Conservation (phyloP, 2,113 vertebrate species). For the Apeltes quadracus region DNA sequence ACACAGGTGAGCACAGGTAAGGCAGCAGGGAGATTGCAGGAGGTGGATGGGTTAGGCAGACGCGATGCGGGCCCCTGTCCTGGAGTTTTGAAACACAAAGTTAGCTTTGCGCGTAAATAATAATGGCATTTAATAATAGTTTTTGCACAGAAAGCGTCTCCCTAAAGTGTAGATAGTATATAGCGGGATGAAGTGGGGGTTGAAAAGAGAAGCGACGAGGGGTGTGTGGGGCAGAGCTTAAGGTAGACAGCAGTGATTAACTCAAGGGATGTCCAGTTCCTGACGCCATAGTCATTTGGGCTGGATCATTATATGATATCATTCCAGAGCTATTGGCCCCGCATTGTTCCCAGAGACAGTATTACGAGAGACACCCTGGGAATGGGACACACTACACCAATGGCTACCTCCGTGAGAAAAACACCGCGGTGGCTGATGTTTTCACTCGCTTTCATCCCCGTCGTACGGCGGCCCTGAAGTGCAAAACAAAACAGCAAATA, state of each 20-base stretch:
- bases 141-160: background rate
- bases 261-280: conserved; percentile 62
- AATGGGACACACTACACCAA: conserved; percentile 83
- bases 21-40: conserved; percentile 36
- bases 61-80: background rate
- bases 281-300: conserved; percentile 72
- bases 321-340: conserved; percentile 82
- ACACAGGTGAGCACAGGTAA: conserved; percentile 72
- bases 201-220: conserved; percentile 2
- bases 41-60: conserved; percentile 2
- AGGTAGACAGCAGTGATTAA: conserved; percentile 69
- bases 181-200: conserved; percentile 7
- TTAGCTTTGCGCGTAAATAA: no score
- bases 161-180: conserved; percentile 1
- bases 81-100: conserved; percentile 19
- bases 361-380: conserved; percentile 78
- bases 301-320: conserved; percentile 83
- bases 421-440: no score
- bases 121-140: background rate
- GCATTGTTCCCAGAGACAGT: conserved; percentile 82
- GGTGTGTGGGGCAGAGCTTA: conserved; percentile 43
- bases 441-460: background rate
- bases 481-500: no score
- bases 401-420: conserved; percentile 79
- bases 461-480: no score